Base-by-base conservation (phyloP, 2,797 vertebrate genomes). In the Rhinella marina region DNA sequence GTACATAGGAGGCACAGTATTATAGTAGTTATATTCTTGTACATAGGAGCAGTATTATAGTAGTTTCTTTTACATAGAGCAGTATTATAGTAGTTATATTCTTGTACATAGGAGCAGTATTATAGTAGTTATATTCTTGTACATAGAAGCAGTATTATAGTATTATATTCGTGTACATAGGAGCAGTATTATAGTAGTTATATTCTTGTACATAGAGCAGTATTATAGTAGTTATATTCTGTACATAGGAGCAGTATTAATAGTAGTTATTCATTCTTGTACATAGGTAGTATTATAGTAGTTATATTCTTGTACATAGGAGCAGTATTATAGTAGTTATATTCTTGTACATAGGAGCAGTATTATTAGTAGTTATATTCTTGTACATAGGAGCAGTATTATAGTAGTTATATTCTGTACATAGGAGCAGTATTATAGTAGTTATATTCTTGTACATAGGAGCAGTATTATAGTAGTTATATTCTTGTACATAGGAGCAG, bases 41-140 rank as follows among this genome's bases (percentile, higher is more conserved):
- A 32, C 32, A 41, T 6, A 41, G 41, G 41, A 41, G 41, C 41
- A 41, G 41, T 41, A 41, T 41, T 41, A 41, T 27, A 68, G 27
- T 29, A 27, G 14, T 27, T 68, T 68, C 64, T 68, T 68, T 13
- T 29, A 32, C 21, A 70, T 70, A 70, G n/a, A n/a, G n/a, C 25
- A 12, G 64, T 14, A 25, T 66, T 27, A 66, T 27, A 68, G 27
- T 29, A 27, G 14, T 27, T 68, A 29, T 68, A 68, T 68, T 68
- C 64, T 68, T 68, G 25, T 29, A 32, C 21, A 70, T 70, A 70
- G 29, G 68, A 19, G 68, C 29, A 70, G 68, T 32, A 70, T 70
- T 70, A 32, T 70, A 32, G 68, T 32, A 70, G 68, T 70, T 70
- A 70, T 70, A 70, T 70, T 70, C 27, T 70, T 70, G 27, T 70